Percentiles rank a stretch among this genome's conserved stretches.
These are phyloP conservation scores for Prosopocoilus inquinatus DNA, from an alignment of 2,888 invertebrate species.

Conservation along the genomic window DNA sequence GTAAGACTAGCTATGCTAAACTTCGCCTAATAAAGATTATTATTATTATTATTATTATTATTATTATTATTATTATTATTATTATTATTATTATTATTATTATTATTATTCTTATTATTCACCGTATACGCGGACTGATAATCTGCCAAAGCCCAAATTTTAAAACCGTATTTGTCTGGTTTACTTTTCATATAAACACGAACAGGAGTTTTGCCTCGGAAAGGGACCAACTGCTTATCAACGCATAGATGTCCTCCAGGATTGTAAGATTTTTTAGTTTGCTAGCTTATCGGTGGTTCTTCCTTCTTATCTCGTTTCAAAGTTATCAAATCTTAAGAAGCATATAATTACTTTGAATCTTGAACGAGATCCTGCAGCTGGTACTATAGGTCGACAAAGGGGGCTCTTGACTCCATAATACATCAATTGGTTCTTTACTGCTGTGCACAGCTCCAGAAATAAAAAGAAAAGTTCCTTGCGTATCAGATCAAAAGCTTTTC, in stretches of 20 bases:
- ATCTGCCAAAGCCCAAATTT: slow-evolving; percentile 8
- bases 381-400: background rate
- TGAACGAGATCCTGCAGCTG: slow-evolving; percentile 5
- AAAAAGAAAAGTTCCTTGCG: slow-evolving; percentile 1
- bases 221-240: slow-evolving; percentile 15
- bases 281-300: slow-evolving; percentile 4
- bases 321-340: slow-evolving; percentile 10
- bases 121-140: slow-evolving; percentile 5
- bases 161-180: slow-evolving; percentile 11
- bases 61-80: no score
- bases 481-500: background rate
- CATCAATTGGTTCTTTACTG: slow-evolving; percentile 8
- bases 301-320: slow-evolving; percentile 10
- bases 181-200: slow-evolving; percentile 13
- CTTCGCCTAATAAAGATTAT: no score
- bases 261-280: slow-evolving; percentile 4
- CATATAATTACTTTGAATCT: background rate
- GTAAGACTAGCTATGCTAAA: no score
- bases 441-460: slow-evolving; percentile 4
- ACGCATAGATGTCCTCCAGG: slow-evolving; percentile 11
- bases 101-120: no score
- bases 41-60: no score
- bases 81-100: no score
- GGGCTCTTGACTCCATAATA: slow-evolving; percentile 4
- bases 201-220: slow-evolving; percentile 11